Evolutionary conservation across 1,140 invertebrate genomes (phyloP), one percentile per base, ranked within the genome.

Genomic region (Chlorops oryzae): DNA sequence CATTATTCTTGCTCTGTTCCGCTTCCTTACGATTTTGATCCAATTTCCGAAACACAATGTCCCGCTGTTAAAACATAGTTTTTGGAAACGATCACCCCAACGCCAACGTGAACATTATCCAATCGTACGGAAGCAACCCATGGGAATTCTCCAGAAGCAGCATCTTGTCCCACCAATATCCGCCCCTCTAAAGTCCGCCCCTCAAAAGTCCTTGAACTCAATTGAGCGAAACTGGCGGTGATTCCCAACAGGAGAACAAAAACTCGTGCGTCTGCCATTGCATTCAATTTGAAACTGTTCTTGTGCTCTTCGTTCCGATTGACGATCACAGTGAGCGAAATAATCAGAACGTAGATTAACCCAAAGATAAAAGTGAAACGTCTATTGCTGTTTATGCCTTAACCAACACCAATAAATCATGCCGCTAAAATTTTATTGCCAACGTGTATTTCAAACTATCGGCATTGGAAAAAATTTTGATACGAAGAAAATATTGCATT

Each of bases 131-230:
- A 70, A 1, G 42, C 59, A 13, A 57, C 40, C 50, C 54, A 67
- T 20, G 66, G 66, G n/a, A 48, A 55, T 44, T 65, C 51, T 0
- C 39, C 51, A 7, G 41, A 23, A 2, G 20, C 15, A 9, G 53
- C 63, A 54, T 70, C 63, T 28, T 56, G 54, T 5, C 62, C 58
- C 21, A 63, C 66, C 15, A 63, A 32, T 10, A 70, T 51, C 10
- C 66, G 59, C n/a, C n/a, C n/a, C n/a, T n/a, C n/a, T n/a, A n/a
- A n/a, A n/a, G n/a, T n/a, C n/a, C n/a, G 54, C 5, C 62, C 58
- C 21, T 64, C 66, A 13, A 63, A 32, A 13, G 69, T 51, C 10
- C 66, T 58, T 0, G 44, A 47, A 15, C 17, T 37, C 1, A 46
- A 47, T 24, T 21, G 2, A 23, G 44, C 50, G 20, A 15, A 22